Evolutionary conservation across 2,113 vertebrate genomes (phyloP), one percentile per base, ranked within the genome.

Genomic region (Myiopsitta monachus): DNA sequence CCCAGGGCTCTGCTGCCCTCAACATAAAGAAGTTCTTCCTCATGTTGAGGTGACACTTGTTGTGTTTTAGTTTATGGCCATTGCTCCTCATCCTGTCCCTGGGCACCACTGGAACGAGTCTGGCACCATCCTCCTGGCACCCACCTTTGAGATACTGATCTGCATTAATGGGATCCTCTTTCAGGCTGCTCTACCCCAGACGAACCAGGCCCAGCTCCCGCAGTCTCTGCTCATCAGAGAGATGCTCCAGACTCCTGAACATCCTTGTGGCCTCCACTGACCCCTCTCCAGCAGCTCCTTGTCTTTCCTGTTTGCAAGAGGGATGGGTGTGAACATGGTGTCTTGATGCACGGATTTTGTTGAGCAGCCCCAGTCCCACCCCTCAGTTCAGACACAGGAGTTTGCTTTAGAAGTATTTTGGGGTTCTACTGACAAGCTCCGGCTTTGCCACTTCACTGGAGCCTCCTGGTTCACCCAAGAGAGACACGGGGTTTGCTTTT

Each of bases 341-440:
- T 24, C 43, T 28, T 6, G 28, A 49, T 10, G 11, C 41, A 28
- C 1, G 1, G 55, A 38, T 44, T 80, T 47, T n/a, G 9, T 19
- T 49, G 15, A 36, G 76, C 64, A 27, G 22, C 30, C 11, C 18
- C 46, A 33, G 0, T 19, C 13, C 5, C 62, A 72, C 4, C 8
- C n/a, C 38, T 38, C 31, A 24, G 0, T 26, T 27, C 10, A 72
- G 19, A 15, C 44, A 70, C 0, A 0, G 16, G 46, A 41, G 11
- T 38, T 72, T 28, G 44, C 51, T 79, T 33, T 23, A 11, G n/a
- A 66, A 22, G 18, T 46, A 33, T 39, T 68, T 52, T 14, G 26
- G 16, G 23, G 7, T 62, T 74, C 79, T 55, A 66, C 9, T 27
- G 43, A 30, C 38, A 38, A 38, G 2, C 27, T 86, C 27, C 36